phyloP scores from a whole-genome alignment of 1,140 invertebrate species.

The Potamilus streckersoni region DNA sequence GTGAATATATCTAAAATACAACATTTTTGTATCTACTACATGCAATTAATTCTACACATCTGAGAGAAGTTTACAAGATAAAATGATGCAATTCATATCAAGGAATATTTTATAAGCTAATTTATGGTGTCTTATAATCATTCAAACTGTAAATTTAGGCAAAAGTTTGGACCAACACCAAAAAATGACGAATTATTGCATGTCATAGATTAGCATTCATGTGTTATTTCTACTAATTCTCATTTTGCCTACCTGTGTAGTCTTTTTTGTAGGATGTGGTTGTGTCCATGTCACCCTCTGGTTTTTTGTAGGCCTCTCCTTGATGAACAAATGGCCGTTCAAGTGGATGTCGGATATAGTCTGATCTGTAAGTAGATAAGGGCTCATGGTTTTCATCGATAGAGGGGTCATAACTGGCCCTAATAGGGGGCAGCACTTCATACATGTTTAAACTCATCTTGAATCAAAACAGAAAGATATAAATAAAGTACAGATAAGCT shows the following conservation, averaged over 20 bases:
- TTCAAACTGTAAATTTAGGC: no score
- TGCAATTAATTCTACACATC: no score
- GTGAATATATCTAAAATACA: no score
- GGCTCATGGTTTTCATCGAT: conserved; percentile 6
- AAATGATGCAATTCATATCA: no score
- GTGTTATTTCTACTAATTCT: not conserved
- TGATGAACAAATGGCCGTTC: conserved; percentile 51
- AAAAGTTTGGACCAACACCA: no score
- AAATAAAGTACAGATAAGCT: no score
- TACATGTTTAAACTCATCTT: conserved; percentile 28
- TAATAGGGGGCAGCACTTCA: conserved; percentile 25
- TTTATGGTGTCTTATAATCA: no score
- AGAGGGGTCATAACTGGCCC: not conserved
- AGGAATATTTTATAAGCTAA: no score
- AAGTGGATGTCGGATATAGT: conserved; percentile 62
- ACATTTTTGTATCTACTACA: no score
- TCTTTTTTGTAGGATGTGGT: conserved; percentile 67
- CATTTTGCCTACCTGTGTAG: conserved; percentile 59
- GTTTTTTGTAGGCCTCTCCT: conserved; percentile 57
- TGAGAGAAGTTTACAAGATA: no score
- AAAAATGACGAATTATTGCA: not conserved
- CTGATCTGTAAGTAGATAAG: conserved; percentile 52
- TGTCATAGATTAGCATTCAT: not conserved
- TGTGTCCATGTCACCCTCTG: conserved; percentile 62
- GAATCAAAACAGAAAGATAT: no score